Percentiles rank a stretch among this genome's conserved stretches.
Evolutionary conservation across 35 echinoderm and acorn worm species (phyloP).

Genomic region (Heliocidaris tuberculata): DNA sequence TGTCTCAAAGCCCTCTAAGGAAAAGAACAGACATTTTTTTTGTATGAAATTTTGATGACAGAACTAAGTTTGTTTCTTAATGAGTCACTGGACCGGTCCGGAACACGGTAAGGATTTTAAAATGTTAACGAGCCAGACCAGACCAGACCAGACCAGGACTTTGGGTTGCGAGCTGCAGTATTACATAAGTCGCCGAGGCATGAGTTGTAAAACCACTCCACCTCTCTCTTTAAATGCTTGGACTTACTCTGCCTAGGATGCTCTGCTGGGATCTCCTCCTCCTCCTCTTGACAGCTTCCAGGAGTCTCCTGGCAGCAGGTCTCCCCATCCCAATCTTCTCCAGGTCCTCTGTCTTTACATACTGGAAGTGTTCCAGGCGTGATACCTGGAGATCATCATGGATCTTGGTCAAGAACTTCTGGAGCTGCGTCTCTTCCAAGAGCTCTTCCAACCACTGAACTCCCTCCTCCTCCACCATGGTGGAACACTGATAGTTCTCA

Average conservation of each 20-base stretch:
- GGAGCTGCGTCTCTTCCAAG: slow-evolving; percentile 80
- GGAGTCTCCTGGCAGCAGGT: slow-evolving; percentile 72
- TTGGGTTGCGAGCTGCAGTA: too few relatives aligned
- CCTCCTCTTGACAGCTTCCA: slow-evolving; percentile 81
- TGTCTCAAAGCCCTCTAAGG: too few relatives aligned
- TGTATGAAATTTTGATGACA: too few relatives aligned
- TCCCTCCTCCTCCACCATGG: slow-evolving; percentile 64
- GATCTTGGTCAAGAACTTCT: slow-evolving; percentile 70
- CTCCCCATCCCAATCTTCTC: slow-evolving; percentile 93
- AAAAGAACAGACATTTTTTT: too few relatives aligned
- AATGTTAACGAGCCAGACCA: too few relatives aligned
- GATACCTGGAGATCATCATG: slow-evolving; percentile 86
- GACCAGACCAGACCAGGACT: too few relatives aligned
- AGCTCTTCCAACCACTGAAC: slow-evolving; percentile 83
- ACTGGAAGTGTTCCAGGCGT: slow-evolving; percentile 79
- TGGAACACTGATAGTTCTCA: background rate
- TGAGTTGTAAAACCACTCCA: too few relatives aligned
- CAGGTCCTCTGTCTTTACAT: slow-evolving; percentile 77
- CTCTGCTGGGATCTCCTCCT: slow-evolving; percentile 43
- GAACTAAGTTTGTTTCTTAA: too few relatives aligned
- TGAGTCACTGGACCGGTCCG: too few relatives aligned
- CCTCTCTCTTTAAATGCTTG: background rate
- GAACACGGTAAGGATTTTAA: too few relatives aligned
- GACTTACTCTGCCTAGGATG: slow-evolving; percentile 76
- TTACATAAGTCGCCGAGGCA: too few relatives aligned